These are phyloP conservation scores for Episyrphus balteatus DNA, from an alignment of 1,140 invertebrate genomes.

Conservation along the genomic window DNA sequence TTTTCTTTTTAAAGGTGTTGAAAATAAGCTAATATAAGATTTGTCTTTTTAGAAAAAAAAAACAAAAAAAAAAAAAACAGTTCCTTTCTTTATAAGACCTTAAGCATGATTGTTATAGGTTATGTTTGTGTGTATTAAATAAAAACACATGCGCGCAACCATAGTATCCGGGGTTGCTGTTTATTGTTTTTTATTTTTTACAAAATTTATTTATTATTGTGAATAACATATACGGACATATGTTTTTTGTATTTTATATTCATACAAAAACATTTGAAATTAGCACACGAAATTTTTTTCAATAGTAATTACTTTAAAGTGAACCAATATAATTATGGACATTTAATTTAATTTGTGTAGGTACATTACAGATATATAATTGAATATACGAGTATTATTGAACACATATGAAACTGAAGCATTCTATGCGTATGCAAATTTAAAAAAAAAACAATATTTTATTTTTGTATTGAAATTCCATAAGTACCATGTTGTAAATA, in stretches of 20 bases:
- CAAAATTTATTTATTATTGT: not conserved
- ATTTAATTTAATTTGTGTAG: not conserved
- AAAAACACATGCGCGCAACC: conserved; percentile 32
- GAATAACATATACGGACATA: not conserved
- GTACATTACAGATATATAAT: no score
- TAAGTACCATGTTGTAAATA: not conserved
- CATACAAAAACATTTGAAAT: not conserved
- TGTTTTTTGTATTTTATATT: not conserved
- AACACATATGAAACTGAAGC: no score
- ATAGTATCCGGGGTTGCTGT: conserved; percentile 25
- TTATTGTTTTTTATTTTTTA: conserved; percentile 7
- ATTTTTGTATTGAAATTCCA: not conserved
- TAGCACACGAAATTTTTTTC: not conserved
- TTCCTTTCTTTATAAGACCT: no score
- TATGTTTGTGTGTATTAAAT: conserved; percentile 10
- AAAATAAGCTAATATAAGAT: no score
- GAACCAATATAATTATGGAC: not conserved
- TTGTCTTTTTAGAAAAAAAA: no score
- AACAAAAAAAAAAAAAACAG: no score
- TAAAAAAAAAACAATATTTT: not conserved
- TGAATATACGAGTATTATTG: no score
- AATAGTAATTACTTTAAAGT: not conserved
- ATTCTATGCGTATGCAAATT: not conserved
- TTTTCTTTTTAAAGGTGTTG: no score
- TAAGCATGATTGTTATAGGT: not conserved